phyloP scores from a whole-genome alignment of 2,113 vertebrate species.

The Phrynosoma blainvillii region DNA sequence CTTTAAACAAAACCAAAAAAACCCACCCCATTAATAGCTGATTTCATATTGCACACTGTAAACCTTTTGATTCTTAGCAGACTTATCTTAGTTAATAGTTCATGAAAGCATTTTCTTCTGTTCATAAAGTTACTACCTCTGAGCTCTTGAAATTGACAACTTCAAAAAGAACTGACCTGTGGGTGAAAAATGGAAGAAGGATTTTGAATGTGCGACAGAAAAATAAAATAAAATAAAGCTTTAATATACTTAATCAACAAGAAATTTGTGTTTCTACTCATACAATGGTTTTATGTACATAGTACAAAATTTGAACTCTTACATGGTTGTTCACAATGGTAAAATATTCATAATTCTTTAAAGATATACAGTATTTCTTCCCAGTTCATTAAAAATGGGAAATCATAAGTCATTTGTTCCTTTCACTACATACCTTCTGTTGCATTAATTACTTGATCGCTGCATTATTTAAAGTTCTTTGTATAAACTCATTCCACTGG shows the following conservation, averaged over 20 bases:
- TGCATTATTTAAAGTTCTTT: neutral
- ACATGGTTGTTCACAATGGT: neutral
- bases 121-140: constrained; percentile 27
- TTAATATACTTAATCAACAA: neutral
- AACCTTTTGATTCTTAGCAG: constrained; percentile 13
- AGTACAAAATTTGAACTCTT: neutral
- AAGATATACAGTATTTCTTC: neutral
- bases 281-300: neutral
- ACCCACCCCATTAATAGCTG: neutral
- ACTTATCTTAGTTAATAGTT: constrained; percentile 27
- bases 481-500: neutral
- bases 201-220: neutral
- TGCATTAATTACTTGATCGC: neutral
- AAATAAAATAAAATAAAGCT: neutral
- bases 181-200: neutral
- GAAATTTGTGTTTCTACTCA: neutral
- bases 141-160: neutral
- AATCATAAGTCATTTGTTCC: neutral
- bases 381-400: neutral
- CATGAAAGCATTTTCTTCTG: constrained; percentile 1
- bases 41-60: too few relatives aligned
- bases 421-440: neutral
- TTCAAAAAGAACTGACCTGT: constrained; percentile 23
- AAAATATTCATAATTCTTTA: neutral
- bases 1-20: neutral